phyloP scores from a whole-genome alignment of 2,113 vertebrate species.

The Oxyruncus cristatus region DNA sequence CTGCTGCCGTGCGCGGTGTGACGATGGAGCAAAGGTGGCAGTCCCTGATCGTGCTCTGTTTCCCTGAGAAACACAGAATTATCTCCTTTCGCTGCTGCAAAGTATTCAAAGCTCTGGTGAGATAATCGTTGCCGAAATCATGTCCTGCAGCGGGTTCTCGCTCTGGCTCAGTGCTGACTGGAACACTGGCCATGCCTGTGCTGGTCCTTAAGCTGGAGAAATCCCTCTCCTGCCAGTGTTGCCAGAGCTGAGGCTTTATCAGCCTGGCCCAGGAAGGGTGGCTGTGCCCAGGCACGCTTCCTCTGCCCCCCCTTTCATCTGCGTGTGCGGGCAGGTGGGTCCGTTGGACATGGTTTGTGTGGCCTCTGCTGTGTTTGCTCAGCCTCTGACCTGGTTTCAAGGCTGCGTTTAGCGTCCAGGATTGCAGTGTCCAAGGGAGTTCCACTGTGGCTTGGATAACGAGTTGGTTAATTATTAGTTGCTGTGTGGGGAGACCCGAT shows the following conservation, averaged over 20 bases:
- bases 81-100: not conserved
- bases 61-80: not conserved
- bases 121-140: not conserved
- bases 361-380: not conserved
- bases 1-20: fast-evolving
- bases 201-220: not conserved
- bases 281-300: not conserved
- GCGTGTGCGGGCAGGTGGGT: not conserved
- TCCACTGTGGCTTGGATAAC: not conserved
- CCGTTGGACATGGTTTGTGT: not conserved
- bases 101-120: not conserved
- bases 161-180: not conserved
- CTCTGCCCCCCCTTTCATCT: not conserved
- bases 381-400: constrained; percentile 13
- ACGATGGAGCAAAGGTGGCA: not conserved
- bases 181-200: fast-evolving
- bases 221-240: not conserved
- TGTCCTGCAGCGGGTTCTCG: fast-evolving
- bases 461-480: constrained; percentile 42
- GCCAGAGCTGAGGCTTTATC: not conserved
- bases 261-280: not conserved
- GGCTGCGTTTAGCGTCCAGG: not conserved
- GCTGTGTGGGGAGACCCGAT: not conserved
- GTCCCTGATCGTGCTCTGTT: fast-evolving
- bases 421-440: not conserved